Conservation (phyloP, 2,797 vertebrate species). For the Micrastur ruficollis region DNA sequence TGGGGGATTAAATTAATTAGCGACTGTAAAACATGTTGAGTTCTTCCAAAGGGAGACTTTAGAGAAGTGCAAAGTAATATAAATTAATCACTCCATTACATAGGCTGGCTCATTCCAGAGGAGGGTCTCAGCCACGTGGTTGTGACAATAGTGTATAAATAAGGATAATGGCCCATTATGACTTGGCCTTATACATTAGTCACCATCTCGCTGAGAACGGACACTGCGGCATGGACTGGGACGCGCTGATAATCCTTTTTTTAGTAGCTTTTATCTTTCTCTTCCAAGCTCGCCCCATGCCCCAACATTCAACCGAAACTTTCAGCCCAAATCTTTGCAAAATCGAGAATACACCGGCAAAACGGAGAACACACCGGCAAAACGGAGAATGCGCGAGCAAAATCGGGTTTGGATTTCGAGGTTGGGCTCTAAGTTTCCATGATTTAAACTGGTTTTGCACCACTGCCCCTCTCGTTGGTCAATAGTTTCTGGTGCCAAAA, state of each 20-base stretch:
- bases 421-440: background rate
- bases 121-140: background rate
- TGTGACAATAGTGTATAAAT: background rate
- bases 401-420: background rate
- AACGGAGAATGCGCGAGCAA: background rate
- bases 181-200: background rate
- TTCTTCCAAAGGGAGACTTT: constrained; percentile 45
- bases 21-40: constrained; percentile 19
- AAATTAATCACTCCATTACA: constrained; percentile 48
- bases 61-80: constrained; percentile 37
- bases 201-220: background rate
- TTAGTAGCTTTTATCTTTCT: background rate
- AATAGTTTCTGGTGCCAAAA: constrained; percentile 13
- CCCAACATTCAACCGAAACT: background rate
- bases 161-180: constrained; percentile 15
- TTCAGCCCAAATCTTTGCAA: background rate
- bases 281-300: background rate
- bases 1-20: constrained; percentile 17
- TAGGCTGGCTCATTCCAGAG: background rate
- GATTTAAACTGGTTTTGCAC: constrained; percentile 5
- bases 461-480: background rate
- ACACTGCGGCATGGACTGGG: background rate
- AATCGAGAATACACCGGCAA: background rate
- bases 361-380: background rate
- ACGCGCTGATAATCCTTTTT: background rate